phyloP scores from a whole-genome alignment of 2,888 invertebrate species.

The Pseudococcus longispinus region DNA sequence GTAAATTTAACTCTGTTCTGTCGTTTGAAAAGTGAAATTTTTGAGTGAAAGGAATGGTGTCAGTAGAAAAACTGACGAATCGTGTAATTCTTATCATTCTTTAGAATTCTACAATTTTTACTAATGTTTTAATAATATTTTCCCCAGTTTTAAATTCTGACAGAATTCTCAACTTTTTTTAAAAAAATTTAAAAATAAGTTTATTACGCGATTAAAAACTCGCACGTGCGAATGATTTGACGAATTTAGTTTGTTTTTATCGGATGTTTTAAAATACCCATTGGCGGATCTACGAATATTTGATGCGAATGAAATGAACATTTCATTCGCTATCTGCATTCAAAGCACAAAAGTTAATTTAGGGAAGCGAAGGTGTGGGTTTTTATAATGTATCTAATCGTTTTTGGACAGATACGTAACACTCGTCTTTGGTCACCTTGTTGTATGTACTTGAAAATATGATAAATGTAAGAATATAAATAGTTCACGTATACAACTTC shows the following conservation, averaged over 20 bases:
- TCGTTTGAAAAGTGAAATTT: neutral
- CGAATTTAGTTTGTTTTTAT: no score
- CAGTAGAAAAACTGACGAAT: neutral
- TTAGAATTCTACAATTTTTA: neutral
- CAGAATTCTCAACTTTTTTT: no score
- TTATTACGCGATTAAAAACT: neutral
- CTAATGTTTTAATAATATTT: neutral
- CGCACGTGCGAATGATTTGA: neutral
- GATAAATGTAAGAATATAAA: neutral
- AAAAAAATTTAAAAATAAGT: neutral
- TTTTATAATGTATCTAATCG: neutral
- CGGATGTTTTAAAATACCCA: no score
- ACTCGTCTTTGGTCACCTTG: neutral
- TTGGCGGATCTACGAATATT: no score
- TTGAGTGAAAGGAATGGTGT: neutral
- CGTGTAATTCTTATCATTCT: neutral
- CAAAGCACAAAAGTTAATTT: no score
- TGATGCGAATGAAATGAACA: no score
- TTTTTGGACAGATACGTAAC: neutral
- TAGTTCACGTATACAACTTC: neutral
- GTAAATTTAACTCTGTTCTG: neutral
- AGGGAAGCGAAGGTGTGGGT: no score
- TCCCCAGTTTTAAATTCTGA: no score
- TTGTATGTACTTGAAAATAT: neutral
- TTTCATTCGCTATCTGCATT: no score